Evolutionary conservation across 1,140 invertebrate genomes (phyloP), one percentile per base, ranked within the genome.

Genomic region (Drosophila prosaltans): DNA sequence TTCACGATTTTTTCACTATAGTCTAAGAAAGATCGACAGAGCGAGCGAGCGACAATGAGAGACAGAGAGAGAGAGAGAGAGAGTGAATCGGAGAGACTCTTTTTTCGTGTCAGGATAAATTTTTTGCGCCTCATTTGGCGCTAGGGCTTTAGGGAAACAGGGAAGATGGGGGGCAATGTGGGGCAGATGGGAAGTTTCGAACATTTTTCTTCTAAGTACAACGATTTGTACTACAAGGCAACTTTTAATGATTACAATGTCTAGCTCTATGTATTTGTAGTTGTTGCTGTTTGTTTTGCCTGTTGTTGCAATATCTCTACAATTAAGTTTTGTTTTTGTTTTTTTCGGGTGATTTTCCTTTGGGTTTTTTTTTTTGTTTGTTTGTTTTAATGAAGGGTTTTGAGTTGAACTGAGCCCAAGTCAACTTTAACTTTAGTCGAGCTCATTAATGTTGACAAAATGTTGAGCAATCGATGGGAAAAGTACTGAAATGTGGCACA

Each of bases 201-300:
- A 89, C 80, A 77, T 83, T 81, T 81, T 51, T 80, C 78, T 78
- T 85, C 82, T 91, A 82, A 90, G 86, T 90, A 88, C 82, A 72
- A 73, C 85, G 85, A 90, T 90, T 91, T 91, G 88, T 91, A 84
- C 58, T 91, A 91, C 89, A 91, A 91, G 88, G 75, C 78, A 66
- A 61, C 71, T 78, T 82, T 91, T 91, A 91, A 91, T 91, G 88
- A 91, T 89, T 91, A 91, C 88, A 81, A 91, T 78, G 83, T 91
- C 78, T 83, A 48, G 43, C 51, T 59, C 51, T 16, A 16, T 32
- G 58, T 43, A 43, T 32, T 72, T 76, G 41, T 16, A 16, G 16
- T 24, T 58, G 55, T 64, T 69, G 65, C 54, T 74, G 73, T 72
- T 80, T 74, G 39, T 68, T 73, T 78, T 72, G 41, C 32, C 63